A percentile compares a stretch with the other conserved stretches of the same genome.
These are phyloP conservation scores for Seriola quinqueradiata DNA, from an alignment of 2,113 vertebrate species.

Conservation along the genomic window DNA sequence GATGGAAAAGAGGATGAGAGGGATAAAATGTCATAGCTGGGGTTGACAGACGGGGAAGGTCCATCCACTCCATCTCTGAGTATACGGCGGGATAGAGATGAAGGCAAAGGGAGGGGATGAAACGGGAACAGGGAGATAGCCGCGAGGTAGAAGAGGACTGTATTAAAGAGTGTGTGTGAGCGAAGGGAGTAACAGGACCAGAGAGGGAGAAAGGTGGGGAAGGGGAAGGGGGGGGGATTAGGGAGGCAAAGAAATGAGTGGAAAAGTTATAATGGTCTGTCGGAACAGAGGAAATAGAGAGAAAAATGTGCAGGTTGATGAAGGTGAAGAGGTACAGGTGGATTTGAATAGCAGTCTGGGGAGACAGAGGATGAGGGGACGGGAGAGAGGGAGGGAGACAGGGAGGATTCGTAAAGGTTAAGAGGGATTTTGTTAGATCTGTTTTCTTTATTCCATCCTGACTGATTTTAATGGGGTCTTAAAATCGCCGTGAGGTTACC, in stretches of 20 bases:
- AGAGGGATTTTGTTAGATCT: slow-evolving; percentile 74
- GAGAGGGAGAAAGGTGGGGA: slow-evolving; percentile 12
- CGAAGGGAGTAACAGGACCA: slow-evolving; percentile 21
- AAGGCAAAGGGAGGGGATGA: slow-evolving; percentile 58
- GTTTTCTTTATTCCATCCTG: slow-evolving; percentile 65
- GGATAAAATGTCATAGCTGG: slow-evolving; percentile 73
- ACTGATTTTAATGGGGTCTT: slow-evolving; percentile 76
- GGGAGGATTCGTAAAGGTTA: slow-evolving; percentile 69
- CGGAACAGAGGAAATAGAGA: slow-evolving; percentile 34
- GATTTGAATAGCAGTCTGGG: slow-evolving; percentile 61
- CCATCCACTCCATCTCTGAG: slow-evolving; percentile 60
- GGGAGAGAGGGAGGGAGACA: neutral
- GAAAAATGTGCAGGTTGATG: slow-evolving; percentile 55
- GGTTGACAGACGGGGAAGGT: slow-evolving; percentile 69
- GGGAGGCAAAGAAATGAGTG: slow-evolving; percentile 50
- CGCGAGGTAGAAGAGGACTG: slow-evolving; percentile 47
- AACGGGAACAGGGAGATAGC: slow-evolving; percentile 54
- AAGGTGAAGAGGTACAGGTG: slow-evolving; percentile 64
- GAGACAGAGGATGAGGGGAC: slow-evolving; percentile 46
- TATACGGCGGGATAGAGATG: slow-evolving; percentile 64
- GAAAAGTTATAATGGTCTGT: slow-evolving; percentile 51
- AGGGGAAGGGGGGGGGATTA: slow-evolving; percentile 52
- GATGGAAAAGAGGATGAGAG: slow-evolving; percentile 66
- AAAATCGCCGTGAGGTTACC: slow-evolving; percentile 76
- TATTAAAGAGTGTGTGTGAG: slow-evolving; percentile 51